These are phyloP conservation scores for Triplophysa dalaica DNA, from an alignment of 2,113 vertebrate genomes.

Conservation along the genomic window DNA sequence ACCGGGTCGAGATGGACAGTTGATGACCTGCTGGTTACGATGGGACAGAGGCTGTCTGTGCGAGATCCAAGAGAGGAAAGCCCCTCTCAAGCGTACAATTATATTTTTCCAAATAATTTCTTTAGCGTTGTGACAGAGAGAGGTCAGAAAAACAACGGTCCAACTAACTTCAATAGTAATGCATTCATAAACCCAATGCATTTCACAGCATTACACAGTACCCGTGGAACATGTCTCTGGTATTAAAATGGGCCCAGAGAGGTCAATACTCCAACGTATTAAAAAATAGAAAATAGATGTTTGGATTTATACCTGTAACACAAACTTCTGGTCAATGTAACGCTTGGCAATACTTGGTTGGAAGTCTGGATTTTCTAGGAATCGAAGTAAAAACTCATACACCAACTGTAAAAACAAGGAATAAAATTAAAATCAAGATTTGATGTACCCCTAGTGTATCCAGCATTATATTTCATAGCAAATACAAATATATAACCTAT, in stretches of 20 bases:
- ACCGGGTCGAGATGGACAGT: slow-evolving; percentile 7
- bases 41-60: slow-evolving; percentile 6
- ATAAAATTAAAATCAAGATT: neutral
- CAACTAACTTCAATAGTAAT: neutral
- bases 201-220: too few relatives aligned
- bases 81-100: neutral
- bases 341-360: slow-evolving; percentile 95
- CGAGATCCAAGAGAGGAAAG: neutral
- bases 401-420: slow-evolving; percentile 80
- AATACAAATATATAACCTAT: neutral
- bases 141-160: neutral
- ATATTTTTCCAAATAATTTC: neutral
- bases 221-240: too few relatives aligned
- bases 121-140: neutral
- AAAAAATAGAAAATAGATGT: too few relatives aligned
- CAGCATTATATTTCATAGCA: neutral
- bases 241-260: too few relatives aligned
- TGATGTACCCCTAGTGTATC: neutral
- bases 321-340: slow-evolving; percentile 97
- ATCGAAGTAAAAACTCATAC: slow-evolving; percentile 97
- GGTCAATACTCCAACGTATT: too few relatives aligned
- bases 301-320: slow-evolving; percentile 83
- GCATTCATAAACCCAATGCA: neutral
- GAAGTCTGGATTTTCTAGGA: slow-evolving; percentile 96
- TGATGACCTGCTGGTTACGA: neutral